Evolutionary conservation across 2,113 vertebrate genomes (phyloP).

Genomic region (Cavia aperea): DNA sequence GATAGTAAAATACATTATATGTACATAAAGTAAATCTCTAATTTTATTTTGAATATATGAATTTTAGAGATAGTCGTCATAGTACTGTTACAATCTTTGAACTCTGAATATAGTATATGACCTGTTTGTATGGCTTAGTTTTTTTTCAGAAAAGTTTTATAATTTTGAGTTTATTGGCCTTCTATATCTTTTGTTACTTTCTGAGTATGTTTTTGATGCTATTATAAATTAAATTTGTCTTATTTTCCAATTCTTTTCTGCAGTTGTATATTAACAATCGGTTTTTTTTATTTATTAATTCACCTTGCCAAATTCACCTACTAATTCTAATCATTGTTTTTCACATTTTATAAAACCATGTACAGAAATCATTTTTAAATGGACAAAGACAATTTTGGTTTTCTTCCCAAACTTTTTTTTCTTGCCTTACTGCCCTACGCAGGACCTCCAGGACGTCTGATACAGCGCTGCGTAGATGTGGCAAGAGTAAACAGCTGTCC

Average conservation of each 20-base stretch:
- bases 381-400: background rate
- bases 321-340: background rate
- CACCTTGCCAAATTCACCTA: background rate
- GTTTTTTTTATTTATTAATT: background rate
- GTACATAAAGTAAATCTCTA: background rate
- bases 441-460: background rate
- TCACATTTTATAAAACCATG: background rate
- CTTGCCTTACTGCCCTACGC: background rate
- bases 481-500: background rate
- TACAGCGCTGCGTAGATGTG: background rate
- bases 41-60: conserved; percentile 29
- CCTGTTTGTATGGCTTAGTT: background rate
- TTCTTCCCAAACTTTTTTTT: background rate
- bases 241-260: background rate
- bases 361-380: background rate
- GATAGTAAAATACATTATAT: background rate
- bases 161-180: background rate
- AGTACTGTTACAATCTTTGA: background rate
- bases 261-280: background rate
- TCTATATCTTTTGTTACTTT: background rate
- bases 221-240: conserved; percentile 14
- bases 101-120: background rate
- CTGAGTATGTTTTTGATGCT: background rate
- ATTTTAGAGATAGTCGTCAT: background rate
- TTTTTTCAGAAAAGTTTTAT: background rate